Conservation (phyloP, 2,797 vertebrate species). For the Sebastes melanostomus region DNA sequence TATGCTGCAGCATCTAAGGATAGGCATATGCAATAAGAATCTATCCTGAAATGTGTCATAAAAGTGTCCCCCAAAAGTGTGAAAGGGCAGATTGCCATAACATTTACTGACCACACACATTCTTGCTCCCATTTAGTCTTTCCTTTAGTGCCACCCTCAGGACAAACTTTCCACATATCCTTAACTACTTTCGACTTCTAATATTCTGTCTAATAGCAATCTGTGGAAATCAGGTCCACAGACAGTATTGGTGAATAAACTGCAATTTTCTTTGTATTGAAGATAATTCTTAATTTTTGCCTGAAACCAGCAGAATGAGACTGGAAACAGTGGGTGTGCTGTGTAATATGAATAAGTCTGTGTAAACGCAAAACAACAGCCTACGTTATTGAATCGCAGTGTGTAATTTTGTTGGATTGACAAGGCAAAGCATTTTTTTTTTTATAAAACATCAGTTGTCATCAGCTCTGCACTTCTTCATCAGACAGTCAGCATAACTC, state of each 20-base stretch:
- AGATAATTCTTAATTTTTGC: neutral
- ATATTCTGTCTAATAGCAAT: neutral
- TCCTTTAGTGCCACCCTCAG: neutral
- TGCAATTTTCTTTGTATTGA: neutral
- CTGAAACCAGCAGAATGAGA: neutral
- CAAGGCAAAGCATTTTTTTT: constrained; percentile 1
- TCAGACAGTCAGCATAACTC: constrained; percentile 16
- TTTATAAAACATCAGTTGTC: neutral
- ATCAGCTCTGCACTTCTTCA: constrained; percentile 7
- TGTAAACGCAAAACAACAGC: neutral
- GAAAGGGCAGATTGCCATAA: neutral
- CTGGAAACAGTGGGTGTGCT: neutral
- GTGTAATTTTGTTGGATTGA: neutral
- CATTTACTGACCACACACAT: neutral
- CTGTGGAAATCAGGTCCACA: neutral
- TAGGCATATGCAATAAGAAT: neutral
- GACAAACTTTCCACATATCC: neutral
- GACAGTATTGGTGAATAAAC: no score
- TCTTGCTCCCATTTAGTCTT: neutral
- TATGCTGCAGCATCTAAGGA: neutral
- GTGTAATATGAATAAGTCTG: neutral
- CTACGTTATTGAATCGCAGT: neutral
- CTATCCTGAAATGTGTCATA: neutral
- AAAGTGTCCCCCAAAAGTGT: neutral
- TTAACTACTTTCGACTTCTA: neutral